Conservation (phyloP, 2,113 vertebrate genomes). For the Dendrocopos noguchii region DNA sequence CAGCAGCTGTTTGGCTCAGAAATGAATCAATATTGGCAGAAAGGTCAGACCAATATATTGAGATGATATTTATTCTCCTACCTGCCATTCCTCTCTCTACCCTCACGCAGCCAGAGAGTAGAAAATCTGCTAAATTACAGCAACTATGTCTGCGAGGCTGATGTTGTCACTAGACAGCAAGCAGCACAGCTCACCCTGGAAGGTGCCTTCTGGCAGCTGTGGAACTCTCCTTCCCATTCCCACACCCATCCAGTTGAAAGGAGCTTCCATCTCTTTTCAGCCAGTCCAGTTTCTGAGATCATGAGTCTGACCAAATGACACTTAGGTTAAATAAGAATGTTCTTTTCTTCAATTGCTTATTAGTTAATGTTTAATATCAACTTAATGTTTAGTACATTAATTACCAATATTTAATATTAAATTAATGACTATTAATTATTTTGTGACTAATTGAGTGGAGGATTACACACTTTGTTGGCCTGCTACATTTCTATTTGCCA, state of each 20-base stretch:
- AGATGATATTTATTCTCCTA: not conserved
- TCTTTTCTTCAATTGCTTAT: not conserved
- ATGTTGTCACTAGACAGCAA: not conserved
- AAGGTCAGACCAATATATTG: not conserved
- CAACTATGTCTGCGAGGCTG: rapidly evolving
- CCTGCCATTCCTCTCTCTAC: not conserved
- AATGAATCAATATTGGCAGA: not conserved
- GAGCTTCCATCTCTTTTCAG: not conserved
- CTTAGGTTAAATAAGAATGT: not conserved
- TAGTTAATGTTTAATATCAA: not conserved
- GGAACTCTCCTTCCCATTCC: not conserved
- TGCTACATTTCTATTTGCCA: not conserved
- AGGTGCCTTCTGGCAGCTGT: not conserved
- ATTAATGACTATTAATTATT: not conserved
- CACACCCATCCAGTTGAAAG: not conserved
- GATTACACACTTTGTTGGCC: not conserved
- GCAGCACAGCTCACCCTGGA: not conserved
- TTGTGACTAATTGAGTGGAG: not conserved
- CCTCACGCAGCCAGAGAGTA: not conserved
- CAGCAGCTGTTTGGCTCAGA: not conserved
- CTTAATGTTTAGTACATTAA: too few species aligned
- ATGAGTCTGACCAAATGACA: not conserved
- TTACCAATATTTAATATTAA: too few species aligned
- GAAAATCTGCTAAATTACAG: not conserved
- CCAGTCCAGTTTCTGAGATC: not conserved